These are phyloP conservation scores for Geodia barretti DNA, from an alignment of 37 sponge, comb jelly and placozoan genomes.

Conservation along the genomic window DNA sequence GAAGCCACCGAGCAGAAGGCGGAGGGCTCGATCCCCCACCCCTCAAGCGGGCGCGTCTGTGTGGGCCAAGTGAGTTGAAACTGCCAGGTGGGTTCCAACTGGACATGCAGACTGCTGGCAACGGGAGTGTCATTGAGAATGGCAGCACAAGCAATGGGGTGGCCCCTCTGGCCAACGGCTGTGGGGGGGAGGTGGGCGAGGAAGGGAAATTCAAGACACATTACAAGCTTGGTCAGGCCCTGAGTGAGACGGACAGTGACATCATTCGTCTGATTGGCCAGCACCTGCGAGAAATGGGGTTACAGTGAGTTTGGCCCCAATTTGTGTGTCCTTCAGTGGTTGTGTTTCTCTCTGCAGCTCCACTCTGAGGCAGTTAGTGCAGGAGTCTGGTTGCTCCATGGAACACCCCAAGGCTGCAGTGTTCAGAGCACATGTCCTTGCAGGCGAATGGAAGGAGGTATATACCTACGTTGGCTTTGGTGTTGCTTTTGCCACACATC, in stretches of 20 bases:
- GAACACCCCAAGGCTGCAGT: conserved; percentile 92
- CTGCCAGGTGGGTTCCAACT: background rate
- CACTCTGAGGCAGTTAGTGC: conserved; percentile 72
- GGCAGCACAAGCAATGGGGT: background rate
- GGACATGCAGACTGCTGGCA: conserved; percentile 6
- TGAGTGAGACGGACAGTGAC: conserved; percentile 63
- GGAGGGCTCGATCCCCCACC: conserved; percentile 90
- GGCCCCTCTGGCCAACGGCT: background rate
- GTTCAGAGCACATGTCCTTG: conserved; percentile 75
- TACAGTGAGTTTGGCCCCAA: conserved; percentile 63
- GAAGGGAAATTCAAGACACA: background rate
- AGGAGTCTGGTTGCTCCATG: conserved; percentile 88
- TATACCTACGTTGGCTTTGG: conserved; percentile 3
- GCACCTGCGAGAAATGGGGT: conserved; percentile 89
- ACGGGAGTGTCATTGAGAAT: background rate
- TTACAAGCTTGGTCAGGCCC: background rate
- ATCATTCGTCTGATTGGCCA: conserved; percentile 93
- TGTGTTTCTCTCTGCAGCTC: conserved; percentile 29
- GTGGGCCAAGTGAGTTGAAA: background rate
- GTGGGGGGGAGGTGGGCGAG: background rate
- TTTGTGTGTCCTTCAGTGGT: background rate
- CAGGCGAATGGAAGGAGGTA: conserved; percentile 92
- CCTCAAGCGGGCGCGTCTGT: conserved; percentile 75
- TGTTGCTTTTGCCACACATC: background rate
- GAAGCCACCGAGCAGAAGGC: conserved; percentile 56